Base-by-base conservation (phyloP, 1,140 invertebrate species). In the Octopus bimaculoides region DNA sequence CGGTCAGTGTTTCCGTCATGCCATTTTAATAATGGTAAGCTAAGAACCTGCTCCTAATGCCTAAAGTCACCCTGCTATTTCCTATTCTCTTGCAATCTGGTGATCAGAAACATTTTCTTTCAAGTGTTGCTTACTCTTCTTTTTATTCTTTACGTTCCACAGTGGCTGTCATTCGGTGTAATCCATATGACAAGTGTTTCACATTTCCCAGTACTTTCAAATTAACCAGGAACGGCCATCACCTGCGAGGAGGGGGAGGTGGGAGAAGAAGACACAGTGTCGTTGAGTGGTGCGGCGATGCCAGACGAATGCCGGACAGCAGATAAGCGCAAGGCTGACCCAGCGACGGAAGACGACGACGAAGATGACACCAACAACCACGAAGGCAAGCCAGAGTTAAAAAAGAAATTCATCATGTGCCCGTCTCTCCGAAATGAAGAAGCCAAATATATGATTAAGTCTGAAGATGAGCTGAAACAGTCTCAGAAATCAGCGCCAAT, bases 161-260 rank as follows among this genome's bases (percentile, higher is more conserved):
- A 75, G 74, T 53, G 74, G 74, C 74, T 75, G 74, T 75, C 66
- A 71, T 71, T 75, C 74, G 74, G 74, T 75, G 20, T 75, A 75
- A 75, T 75, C 74, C 74, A 53, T 75, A 53, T 75, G 74, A 75
- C 74, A 75, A 75, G 74, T 75, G 74, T 75, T 75, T 75, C 74
- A 75, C 26, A 75, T 75, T 75, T 75, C 41, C 74, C 74, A 75
- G 74, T 75, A 71, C 74, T 75, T 75, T 75, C 74, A 75, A 75
- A 75, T 75, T 75, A 75, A 75, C 74, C 74, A 75, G 74, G 74
- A 75, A 75, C 74, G 14, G 74, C 66, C 66, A 71, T 71, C 6
- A 61, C 56, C 56, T 61, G 56, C 56, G 1, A 61, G 56, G 9
- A 61, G 17, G 56, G 56, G 17, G 17, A 61, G 56, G n/a, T n/a